Conservation (phyloP, 2,888 invertebrate species). For the Melanostoma scalare region DNA sequence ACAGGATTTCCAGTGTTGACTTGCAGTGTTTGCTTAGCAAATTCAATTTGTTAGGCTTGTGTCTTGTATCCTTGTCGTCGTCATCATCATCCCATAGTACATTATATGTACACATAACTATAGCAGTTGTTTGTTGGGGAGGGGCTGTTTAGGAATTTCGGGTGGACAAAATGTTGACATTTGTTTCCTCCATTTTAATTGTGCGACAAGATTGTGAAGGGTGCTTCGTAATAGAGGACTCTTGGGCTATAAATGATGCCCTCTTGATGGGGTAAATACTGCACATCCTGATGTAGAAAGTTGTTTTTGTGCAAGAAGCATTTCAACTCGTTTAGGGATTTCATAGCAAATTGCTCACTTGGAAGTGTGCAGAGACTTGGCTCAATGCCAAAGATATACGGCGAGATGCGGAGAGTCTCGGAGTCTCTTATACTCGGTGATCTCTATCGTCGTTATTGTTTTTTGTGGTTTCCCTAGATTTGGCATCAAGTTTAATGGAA, state of each 20-base stretch:
- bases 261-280: slow-evolving; percentile 42
- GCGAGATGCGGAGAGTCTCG: too few relatives aligned
- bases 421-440: neutral
- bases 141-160: neutral
- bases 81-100: neutral
- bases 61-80: neutral
- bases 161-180: slow-evolving; percentile 49
- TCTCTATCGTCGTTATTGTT: slow-evolving; percentile 34
- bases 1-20: too few relatives aligned
- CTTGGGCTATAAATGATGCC: slow-evolving; percentile 40
- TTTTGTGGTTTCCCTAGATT: slow-evolving; percentile 45
- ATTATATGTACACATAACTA: too few relatives aligned
- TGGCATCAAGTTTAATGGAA: slow-evolving; percentile 45
- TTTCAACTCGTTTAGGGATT: slow-evolving; percentile 40
- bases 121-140: neutral
- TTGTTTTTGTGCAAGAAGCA: slow-evolving; percentile 7
- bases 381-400: slow-evolving; percentile 33
- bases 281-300: slow-evolving; percentile 1
- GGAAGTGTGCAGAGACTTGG: slow-evolving; percentile 24
- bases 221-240: slow-evolving; percentile 30
- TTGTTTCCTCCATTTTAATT: slow-evolving; percentile 61
- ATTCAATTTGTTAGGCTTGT: slow-evolving; percentile 54
- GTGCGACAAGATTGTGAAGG: slow-evolving; percentile 50
- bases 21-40: slow-evolving; percentile 44
- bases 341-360: slow-evolving; percentile 56